phyloP scores from a whole-genome alignment of 2,888 invertebrate species.

The Orthosia incerta region DNA sequence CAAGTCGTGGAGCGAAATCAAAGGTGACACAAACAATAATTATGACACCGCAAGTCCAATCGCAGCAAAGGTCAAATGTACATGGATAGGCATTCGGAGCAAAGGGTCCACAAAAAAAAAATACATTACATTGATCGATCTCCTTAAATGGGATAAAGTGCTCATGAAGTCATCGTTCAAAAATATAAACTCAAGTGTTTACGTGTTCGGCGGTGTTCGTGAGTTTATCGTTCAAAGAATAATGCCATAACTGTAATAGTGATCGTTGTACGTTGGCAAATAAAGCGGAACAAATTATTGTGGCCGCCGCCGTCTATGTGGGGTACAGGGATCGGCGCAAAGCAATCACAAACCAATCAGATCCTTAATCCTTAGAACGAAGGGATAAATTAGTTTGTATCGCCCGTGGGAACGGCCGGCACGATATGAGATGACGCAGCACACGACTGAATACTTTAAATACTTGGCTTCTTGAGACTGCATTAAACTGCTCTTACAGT shows the following conservation, averaged over 20 bases:
- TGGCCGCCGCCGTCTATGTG: slow-evolving; percentile 66
- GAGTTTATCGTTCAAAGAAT: slow-evolving; percentile 63
- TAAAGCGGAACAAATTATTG: slow-evolving; percentile 80
- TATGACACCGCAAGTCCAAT: slow-evolving; percentile 23
- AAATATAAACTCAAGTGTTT: slow-evolving; percentile 36
- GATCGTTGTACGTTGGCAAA: slow-evolving; percentile 76
- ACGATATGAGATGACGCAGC: slow-evolving; percentile 73
- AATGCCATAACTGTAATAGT: slow-evolving; percentile 65
- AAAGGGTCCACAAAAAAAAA: neutral
- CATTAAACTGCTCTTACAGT: slow-evolving; percentile 43
- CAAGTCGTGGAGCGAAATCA: slow-evolving; percentile 57
- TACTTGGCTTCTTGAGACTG: slow-evolving; percentile 64
- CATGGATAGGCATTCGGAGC: neutral
- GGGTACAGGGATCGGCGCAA: slow-evolving; percentile 64
- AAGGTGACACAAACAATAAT: slow-evolving; percentile 57
- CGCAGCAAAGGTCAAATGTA: slow-evolving; percentile 29
- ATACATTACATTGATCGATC: neutral
- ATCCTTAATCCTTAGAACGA: slow-evolving; percentile 64
- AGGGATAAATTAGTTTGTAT: slow-evolving; percentile 65
- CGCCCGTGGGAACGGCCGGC: slow-evolving; percentile 75
- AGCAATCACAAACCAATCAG: slow-evolving; percentile 72
- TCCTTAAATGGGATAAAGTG: neutral
- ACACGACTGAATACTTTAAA: slow-evolving; percentile 67
- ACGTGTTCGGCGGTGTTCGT: slow-evolving; percentile 25
- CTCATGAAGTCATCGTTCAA: slow-evolving; percentile 17